These are phyloP conservation scores for Eupithecia subfuscata DNA, from an alignment of 2,888 invertebrate genomes.

Conservation along the genomic window DNA sequence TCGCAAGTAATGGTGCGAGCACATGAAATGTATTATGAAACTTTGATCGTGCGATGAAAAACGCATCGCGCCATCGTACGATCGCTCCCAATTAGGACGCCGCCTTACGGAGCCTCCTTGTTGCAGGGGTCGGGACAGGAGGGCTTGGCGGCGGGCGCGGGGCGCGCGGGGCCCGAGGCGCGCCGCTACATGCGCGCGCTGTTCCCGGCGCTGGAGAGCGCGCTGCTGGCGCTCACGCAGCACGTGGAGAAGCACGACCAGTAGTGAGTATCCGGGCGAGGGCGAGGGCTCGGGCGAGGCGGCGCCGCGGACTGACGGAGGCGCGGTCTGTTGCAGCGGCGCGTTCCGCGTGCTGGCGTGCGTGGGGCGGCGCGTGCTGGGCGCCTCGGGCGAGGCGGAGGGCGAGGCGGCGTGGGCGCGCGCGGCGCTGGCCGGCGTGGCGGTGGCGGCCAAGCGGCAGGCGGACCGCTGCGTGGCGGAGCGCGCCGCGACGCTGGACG, in stretches of 20 bases:
- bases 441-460: conserved; percentile 78
- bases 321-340: conserved; percentile 86
- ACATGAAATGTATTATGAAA: no score
- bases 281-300: neutral
- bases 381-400: conserved; percentile 84
- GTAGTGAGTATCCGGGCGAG: conserved; percentile 86
- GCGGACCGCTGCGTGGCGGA: conserved; percentile 96
- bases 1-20: no score
- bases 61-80: no score
- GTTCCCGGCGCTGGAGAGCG: conserved; percentile 94
- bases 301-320: no score
- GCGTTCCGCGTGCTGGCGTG: conserved; percentile 97
- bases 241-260: conserved; percentile 94
- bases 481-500: conserved; percentile 69
- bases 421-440: conserved; percentile 67
- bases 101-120: no score
- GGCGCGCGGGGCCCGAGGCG: conserved; percentile 82
- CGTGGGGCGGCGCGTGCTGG: conserved; percentile 96
- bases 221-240: conserved; percentile 92
- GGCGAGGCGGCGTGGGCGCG: conserved; percentile 87
- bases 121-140: neutral
- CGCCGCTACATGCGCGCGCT: conserved; percentile 94
- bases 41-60: no score
- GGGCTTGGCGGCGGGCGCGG: conserved; percentile 37
- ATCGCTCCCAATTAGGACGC: no score